Evolutionary conservation across 2,888 invertebrate genomes (phyloP).

Genomic region (Phytoseiulus persimilis): DNA sequence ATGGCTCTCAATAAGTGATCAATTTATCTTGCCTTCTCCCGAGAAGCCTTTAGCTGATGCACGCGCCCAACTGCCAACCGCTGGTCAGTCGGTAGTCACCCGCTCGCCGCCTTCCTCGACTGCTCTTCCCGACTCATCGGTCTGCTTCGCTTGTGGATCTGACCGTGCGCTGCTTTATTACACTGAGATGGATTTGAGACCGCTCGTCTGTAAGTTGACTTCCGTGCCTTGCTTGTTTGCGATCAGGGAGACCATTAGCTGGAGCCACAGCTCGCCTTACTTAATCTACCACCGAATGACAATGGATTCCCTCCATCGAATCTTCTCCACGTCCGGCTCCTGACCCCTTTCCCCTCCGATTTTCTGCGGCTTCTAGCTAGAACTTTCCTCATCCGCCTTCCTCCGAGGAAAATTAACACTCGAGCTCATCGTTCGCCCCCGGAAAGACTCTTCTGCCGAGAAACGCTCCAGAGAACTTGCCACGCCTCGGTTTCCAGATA

Average conservation of each 20-base stretch:
- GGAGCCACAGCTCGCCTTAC: neutral
- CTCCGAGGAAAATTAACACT: too few relatives aligned
- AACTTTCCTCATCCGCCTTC: too few relatives aligned
- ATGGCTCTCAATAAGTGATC: neutral
- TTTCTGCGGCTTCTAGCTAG: too few relatives aligned
- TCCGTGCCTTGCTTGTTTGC: neutral
- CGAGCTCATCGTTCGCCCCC: too few relatives aligned
- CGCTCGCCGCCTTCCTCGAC: neutral
- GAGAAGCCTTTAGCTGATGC: constrained; percentile 5
- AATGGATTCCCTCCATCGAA: neutral
- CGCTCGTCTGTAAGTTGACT: neutral
- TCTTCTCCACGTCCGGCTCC: neutral
- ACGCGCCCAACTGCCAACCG: neutral
- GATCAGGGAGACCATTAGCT: neutral
- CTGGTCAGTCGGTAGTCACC: neutral
- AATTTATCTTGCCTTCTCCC: neutral
- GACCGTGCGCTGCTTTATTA: neutral
- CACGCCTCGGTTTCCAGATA: too few relatives aligned
- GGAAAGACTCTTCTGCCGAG: too few relatives aligned
- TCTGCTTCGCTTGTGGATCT: neutral
- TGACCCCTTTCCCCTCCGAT: too few relatives aligned
- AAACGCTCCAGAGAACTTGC: too few relatives aligned
- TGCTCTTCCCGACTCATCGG: neutral
- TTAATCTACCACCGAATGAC: neutral
- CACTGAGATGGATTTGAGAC: constrained; percentile 5